A percentile compares a stretch with the other conserved stretches of the same genome.
phyloP scores from a whole-genome alignment of 2,888 invertebrate genomes.

The Anthophora plumipes region DNA sequence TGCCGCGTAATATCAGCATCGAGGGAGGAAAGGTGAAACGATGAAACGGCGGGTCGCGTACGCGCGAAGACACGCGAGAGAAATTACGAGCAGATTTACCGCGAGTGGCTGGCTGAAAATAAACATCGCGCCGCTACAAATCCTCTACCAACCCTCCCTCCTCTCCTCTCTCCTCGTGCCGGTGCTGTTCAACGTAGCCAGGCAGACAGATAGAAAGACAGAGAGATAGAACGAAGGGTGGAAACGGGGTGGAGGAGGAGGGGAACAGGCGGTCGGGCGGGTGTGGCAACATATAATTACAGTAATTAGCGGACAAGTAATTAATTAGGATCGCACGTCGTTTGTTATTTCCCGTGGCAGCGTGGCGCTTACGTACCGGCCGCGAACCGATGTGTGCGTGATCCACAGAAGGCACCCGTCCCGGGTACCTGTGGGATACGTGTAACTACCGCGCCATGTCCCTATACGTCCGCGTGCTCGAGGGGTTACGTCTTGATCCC shows the following conservation, averaged over 20 bases:
- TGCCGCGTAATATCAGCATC: conserved; percentile 24
- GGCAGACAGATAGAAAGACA: neutral
- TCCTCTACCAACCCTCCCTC: conserved; percentile 14
- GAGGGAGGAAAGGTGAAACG: conserved; percentile 28
- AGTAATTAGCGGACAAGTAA: conserved; percentile 79
- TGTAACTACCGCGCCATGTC: conserved; percentile 72
- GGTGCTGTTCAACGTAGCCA: neutral
- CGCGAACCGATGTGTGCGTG: conserved; percentile 42
- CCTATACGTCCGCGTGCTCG: conserved; percentile 69
- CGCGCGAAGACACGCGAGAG: conserved; percentile 52
- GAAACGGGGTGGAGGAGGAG: conserved; percentile 10
- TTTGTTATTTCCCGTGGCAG: conserved; percentile 78
- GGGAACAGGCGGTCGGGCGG: conserved; percentile 57
- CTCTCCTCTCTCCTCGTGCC: neutral
- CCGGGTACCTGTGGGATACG: conserved; percentile 69
- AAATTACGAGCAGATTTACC: conserved; percentile 61
- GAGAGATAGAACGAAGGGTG: neutral
- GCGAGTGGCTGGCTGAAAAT: conserved; percentile 54
- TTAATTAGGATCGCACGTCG: conserved; percentile 82
- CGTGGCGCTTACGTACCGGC: conserved; percentile 50
- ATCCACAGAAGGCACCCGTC: conserved; percentile 58
- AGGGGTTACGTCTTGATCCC: conserved; percentile 78
- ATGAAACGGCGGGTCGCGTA: conserved; percentile 23
- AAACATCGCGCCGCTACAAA: conserved; percentile 52
- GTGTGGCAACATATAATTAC: conserved; percentile 80